These are phyloP conservation scores for Hylyphantes graminicola DNA, from an alignment of 1,140 invertebrate species.

Conservation along the genomic window DNA sequence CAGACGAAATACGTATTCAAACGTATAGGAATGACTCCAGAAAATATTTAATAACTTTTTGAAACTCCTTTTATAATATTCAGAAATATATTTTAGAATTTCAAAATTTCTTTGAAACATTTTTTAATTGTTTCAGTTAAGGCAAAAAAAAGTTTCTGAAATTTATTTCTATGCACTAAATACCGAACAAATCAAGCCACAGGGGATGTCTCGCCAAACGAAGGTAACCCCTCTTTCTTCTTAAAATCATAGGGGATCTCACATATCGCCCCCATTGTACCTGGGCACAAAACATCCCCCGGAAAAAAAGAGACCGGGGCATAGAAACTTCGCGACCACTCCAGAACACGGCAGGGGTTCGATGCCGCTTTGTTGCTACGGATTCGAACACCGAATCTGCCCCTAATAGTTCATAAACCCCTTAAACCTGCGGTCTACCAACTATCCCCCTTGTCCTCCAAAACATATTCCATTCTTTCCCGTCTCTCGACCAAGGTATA, in stretches of 20 bases:
- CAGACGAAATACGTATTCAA: no score
- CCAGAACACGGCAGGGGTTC: slow-evolving; percentile 37
- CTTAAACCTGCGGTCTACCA: slow-evolving; percentile 19
- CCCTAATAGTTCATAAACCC: slow-evolving; percentile 56
- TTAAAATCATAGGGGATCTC: slow-evolving; percentile 47
- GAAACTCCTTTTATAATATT: no score
- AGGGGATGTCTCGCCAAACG: slow-evolving; percentile 14
- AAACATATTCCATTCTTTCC: slow-evolving; percentile 23
- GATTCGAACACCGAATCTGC: no score
- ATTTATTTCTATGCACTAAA: no score
- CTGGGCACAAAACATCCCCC: slow-evolving; percentile 33
- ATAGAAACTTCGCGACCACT: slow-evolving; percentile 57
- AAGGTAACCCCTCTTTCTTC: neutral
- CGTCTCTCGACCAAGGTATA: no score
- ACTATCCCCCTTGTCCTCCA: neutral
- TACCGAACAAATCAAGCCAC: neutral
- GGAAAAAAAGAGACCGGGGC: slow-evolving; percentile 12
- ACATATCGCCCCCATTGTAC: slow-evolving; percentile 48
- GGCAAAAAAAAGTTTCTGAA: no score
- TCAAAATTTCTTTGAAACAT: no score
- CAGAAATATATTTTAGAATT: no score
- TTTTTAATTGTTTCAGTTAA: no score
- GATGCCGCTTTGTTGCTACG: no score
- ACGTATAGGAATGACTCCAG: no score
- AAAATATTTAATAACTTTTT: no score